phyloP scores from a whole-genome alignment of 1,140 invertebrate species.

The Camponotus floridanus region DNA sequence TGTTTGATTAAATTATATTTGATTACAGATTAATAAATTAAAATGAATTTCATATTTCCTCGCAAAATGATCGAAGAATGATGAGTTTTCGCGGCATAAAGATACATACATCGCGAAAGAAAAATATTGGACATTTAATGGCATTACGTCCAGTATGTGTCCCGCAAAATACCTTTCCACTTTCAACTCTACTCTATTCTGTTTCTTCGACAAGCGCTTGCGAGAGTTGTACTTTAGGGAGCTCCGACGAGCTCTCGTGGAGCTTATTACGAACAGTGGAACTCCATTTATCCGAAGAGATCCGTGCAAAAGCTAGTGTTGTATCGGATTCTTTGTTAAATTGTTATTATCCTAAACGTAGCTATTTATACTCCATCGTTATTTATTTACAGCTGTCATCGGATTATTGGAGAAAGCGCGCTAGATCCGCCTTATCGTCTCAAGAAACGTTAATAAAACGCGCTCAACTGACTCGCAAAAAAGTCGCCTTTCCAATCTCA shows the following conservation, averaged over 20 bases:
- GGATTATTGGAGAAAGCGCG: conserved; percentile 38
- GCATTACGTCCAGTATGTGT: conserved; percentile 36
- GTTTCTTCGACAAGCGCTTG: neutral
- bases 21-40: conserved; percentile 16
- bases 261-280: conserved; percentile 13
- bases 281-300: conserved; percentile 32
- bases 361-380: conserved; percentile 5
- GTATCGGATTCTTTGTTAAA: neutral
- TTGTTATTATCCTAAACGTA: conserved; percentile 25
- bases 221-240: conserved; percentile 29
- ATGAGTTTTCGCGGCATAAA: conserved; percentile 6
- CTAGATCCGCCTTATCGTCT: conserved; percentile 28
- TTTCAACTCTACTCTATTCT: conserved; percentile 7
- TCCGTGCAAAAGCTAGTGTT: neutral
- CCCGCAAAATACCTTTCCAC: conserved; percentile 36
- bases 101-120: conserved; percentile 39
- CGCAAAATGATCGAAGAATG: neutral
- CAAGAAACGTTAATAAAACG: conserved; percentile 40
- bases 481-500: conserved; percentile 37
- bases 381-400: conserved; percentile 34
- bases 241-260: conserved; percentile 4
- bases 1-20: too few relatives aligned
- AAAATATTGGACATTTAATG: conserved; percentile 57
- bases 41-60: neutral
- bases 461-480: conserved; percentile 4